phyloP scores from a whole-genome alignment of 2,797 vertebrate genomes.

The Acipenser oxyrinchus region DNA sequence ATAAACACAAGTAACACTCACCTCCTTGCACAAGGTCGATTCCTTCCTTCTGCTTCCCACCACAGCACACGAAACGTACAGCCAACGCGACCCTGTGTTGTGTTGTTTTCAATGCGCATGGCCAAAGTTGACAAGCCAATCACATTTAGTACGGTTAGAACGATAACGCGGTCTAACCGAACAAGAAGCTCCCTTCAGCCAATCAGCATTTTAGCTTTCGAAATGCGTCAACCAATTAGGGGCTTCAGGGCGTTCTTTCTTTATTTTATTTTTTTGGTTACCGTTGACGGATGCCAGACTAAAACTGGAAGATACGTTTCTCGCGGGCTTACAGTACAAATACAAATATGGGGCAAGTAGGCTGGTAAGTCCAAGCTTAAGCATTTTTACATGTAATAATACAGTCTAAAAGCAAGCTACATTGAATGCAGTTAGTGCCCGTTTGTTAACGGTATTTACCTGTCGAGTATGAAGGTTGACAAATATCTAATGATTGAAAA shows the following conservation, averaged over 20 bases:
- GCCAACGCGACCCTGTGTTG: slow-evolving; percentile 25
- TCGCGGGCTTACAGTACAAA: slow-evolving; percentile 24
- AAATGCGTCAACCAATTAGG: slow-evolving; percentile 38
- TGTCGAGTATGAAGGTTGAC: no score
- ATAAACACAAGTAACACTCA: slow-evolving; percentile 30
- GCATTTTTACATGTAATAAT: slow-evolving; percentile 40
- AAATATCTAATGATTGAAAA: no score
- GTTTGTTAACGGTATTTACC: no score
- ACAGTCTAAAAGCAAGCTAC: slow-evolving; percentile 24
- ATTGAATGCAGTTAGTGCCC: no score
- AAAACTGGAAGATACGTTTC: slow-evolving; percentile 23
- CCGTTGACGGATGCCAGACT: slow-evolving; percentile 21
- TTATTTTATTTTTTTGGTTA: no score
- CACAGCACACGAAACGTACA: slow-evolving; percentile 19
- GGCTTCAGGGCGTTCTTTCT: slow-evolving; percentile 19
- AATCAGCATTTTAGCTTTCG: slow-evolving; percentile 35
- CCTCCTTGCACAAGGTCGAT: neutral
- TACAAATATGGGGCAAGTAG: slow-evolving; percentile 37
- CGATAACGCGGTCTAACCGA: neutral
- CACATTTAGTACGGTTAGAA: neutral
- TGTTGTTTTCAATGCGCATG: slow-evolving; percentile 7
- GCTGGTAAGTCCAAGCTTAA: slow-evolving; percentile 28
- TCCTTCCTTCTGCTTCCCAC: neutral
- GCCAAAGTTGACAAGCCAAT: slow-evolving; percentile 19
- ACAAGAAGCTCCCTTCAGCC: slow-evolving; percentile 21